phyloP scores from a whole-genome alignment of 1,140 invertebrate genomes.

The Planococcus citri region DNA sequence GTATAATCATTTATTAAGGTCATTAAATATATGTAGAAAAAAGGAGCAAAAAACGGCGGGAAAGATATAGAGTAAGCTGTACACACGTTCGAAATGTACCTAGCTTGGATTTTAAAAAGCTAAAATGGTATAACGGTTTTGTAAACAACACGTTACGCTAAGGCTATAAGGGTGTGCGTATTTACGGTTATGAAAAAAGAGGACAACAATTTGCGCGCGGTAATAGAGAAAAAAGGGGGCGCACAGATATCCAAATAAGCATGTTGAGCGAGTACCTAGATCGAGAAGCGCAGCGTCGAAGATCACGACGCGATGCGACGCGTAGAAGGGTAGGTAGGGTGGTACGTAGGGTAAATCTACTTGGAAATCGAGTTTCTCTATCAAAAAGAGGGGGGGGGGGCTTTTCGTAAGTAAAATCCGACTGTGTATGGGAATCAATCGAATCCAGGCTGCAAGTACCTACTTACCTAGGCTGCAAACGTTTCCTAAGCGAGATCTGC shows the following conservation, averaged over 20 bases:
- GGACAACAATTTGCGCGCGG: slow-evolving; percentile 10
- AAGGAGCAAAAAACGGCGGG: background rate
- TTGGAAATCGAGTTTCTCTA: slow-evolving; percentile 13
- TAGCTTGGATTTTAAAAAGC: background rate
- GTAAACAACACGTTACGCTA: background rate
- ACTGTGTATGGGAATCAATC: background rate
- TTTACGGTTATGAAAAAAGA: slow-evolving; percentile 13
- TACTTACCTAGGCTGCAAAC: too few relatives aligned
- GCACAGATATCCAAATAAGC: background rate
- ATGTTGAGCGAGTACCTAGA: too few relatives aligned
- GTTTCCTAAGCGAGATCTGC: background rate
- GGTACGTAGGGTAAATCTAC: background rate
- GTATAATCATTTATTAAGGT: slow-evolving; percentile 15
- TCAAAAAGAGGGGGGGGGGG: background rate
- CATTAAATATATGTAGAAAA: background rate
- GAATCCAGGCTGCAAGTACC: background rate
- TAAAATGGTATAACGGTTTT: slow-evolving; percentile 15
- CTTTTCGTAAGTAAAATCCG: slow-evolving; percentile 5
- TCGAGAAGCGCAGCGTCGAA: too few relatives aligned
- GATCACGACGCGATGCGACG: background rate
- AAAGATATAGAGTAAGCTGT: background rate
- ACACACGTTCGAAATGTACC: too few relatives aligned
- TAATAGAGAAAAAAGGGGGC: background rate
- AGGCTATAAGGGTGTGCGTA: background rate
- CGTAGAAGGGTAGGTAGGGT: background rate